Evolutionary conservation across 2,113 vertebrate species (phyloP).

Genomic region (Rana temporaria): DNA sequence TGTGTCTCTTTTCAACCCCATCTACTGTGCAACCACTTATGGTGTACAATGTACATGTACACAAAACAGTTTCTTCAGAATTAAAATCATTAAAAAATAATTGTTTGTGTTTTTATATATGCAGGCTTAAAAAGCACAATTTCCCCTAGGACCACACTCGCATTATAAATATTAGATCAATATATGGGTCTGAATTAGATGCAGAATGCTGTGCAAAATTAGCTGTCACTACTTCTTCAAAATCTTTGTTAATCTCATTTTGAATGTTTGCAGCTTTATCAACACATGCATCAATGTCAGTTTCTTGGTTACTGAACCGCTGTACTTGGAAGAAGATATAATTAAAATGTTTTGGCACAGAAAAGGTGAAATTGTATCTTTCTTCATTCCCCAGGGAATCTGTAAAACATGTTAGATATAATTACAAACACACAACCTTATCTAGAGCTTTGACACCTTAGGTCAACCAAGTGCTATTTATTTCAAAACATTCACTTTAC

Average conservation of each 20-base stretch:
- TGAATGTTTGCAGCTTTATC: constrained; percentile 99
- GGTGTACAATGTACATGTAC: no score
- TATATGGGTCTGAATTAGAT: constrained; percentile 93
- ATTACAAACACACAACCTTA: constrained; percentile 86
- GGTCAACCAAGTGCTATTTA: constrained; percentile 83
- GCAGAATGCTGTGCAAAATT: constrained; percentile 97
- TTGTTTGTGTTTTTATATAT: constrained; percentile 9
- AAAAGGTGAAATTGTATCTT: constrained; percentile 94
- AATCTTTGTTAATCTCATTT: constrained; percentile 99
- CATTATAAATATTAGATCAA: constrained; percentile 94
- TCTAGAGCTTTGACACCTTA: constrained; percentile 78
- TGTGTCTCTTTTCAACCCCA: no score
- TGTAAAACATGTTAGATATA: constrained; percentile 83
- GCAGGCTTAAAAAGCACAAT: constrained; percentile 64
- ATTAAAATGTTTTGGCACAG: constrained; percentile 99
- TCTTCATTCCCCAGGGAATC: constrained; percentile 83
- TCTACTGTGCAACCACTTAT: no score
- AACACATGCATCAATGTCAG: constrained; percentile 99
- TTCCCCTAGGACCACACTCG: constrained; percentile 75
- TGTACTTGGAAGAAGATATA: constrained; percentile 98
- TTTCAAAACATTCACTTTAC: constrained; percentile 81
- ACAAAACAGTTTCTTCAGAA: neutral
- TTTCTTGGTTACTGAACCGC: constrained; percentile 98
- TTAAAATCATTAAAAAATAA: constrained; percentile 10
- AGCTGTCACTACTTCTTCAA: constrained; percentile 99